Percentiles rank a stretch among this genome's conserved stretches.
Evolutionary conservation across 2,113 vertebrate genomes (phyloP).

Genomic region (Pica pica): DNA sequence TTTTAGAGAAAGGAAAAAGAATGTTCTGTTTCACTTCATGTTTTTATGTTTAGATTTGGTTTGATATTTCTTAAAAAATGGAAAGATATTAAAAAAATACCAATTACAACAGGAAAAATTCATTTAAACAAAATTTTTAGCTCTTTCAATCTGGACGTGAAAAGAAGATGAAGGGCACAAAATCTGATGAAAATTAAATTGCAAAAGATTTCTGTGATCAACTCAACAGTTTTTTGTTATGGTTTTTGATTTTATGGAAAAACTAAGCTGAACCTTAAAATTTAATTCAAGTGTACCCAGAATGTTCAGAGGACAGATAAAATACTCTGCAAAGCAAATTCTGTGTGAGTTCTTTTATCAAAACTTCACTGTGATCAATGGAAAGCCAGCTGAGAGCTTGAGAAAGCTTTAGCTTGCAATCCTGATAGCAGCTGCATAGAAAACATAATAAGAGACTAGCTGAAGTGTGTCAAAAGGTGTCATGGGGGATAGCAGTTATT

Average conservation of each 20-base stretch:
- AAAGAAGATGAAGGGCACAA: not conserved
- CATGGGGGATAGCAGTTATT: not conserved
- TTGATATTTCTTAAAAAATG: not conserved
- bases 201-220: not conserved
- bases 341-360: not conserved
- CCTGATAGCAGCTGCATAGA: not conserved
- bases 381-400: not conserved
- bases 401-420: not conserved
- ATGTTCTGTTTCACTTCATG: not conserved
- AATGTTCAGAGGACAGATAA: not conserved
- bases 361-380: not conserved
- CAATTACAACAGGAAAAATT: not conserved
- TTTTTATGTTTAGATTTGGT: not conserved
- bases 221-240: not conserved
- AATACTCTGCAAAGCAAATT: not conserved
- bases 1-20: not conserved
- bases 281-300: not conserved
- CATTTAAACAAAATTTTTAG: not conserved
- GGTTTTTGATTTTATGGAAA: not conserved
- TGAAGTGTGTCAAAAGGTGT: not conserved
- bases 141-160: not conserved
- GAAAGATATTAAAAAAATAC: not conserved
- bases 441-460: not conserved
- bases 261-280: not conserved
- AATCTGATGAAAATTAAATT: not conserved